Evolutionary conservation across 1,140 invertebrate species (phyloP), one percentile per base, ranked within the genome.

Genomic region (Heliconius congener): DNA sequence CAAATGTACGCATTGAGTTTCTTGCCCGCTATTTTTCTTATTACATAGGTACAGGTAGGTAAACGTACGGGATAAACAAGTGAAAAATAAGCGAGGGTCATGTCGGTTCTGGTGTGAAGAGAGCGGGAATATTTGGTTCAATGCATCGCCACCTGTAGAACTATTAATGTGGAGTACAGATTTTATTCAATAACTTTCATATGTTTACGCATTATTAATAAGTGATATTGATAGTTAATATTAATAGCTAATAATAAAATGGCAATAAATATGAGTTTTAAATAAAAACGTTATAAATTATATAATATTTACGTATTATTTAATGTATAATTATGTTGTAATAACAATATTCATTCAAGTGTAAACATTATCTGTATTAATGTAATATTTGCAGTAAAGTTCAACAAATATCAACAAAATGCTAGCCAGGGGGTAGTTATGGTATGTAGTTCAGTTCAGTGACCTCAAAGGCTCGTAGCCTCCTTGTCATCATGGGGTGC

Each of bases 401-500:
- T 27, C 9, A 66, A 66, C 60, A 66, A 66, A 66, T 66, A 66
- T 27, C 60, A 66, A 66, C 60, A 66, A 66, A 66, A 66, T 66
- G 23, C 60, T 66, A 66, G 60, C 57, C 23, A 77, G 34, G 74
- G 79, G 79, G 74, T 80, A 60, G 50, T 71, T 76, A 60, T 73
- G 50, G 52, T 78, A 78, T 73, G 50, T 78, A 78, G 76, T 37
- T 76, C 74, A 57, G 79, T 80, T 91, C 92, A 90, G 72, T 92
- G 92, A 92, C 91, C 91, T 88, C 83, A 74, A 82, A 79, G 84
- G 82, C 83, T 88, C 82, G 84, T 84, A 86, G 82, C 84, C 90
- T 88, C 91, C 87, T 89, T 90, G 83, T 85, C 86, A 90, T 89
- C 86, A 90, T 89, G 88, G 92, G 91, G 91, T 91, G 90, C 88